Conservation (phyloP, 2,888 invertebrate genomes). For the Melikaiella ostensackeni region DNA sequence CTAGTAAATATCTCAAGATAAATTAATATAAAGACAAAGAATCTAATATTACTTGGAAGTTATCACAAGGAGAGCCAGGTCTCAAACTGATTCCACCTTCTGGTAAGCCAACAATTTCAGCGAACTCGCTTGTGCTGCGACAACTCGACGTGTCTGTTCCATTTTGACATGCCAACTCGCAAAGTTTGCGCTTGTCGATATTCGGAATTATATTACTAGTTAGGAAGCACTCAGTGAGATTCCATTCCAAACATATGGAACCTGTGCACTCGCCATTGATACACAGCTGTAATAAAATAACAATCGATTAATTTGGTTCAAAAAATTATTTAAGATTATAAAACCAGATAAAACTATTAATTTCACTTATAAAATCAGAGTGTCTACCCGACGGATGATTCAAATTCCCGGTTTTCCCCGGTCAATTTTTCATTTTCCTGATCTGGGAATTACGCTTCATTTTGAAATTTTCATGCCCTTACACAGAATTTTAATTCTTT, state of each 20-base stretch:
- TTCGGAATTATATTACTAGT: conserved; percentile 87
- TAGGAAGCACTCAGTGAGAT: conserved; percentile 96
- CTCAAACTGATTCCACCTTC: conserved; percentile 90
- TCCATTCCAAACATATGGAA: conserved; percentile 96
- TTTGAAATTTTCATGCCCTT: too few relatives aligned
- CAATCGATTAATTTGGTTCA: background rate
- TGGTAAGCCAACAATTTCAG: conserved; percentile 85
- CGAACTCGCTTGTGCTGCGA: conserved; percentile 93
- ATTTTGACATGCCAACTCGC: conserved; percentile 98
- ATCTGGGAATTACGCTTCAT: too few relatives aligned
- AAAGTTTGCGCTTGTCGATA: conserved; percentile 90
- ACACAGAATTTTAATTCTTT: too few relatives aligned
- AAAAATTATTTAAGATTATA: background rate
- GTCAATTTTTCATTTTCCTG: too few relatives aligned
- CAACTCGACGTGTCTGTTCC: conserved; percentile 86
- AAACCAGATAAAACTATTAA: background rate
- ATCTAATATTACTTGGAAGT: conserved; percentile 87
- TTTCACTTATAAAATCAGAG: too few relatives aligned
- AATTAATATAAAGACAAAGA: background rate
- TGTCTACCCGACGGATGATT: too few relatives aligned
- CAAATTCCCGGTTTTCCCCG: too few relatives aligned
- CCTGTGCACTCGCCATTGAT: conserved; percentile 95
- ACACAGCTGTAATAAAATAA: conserved; percentile 82
- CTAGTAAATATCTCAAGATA: background rate
- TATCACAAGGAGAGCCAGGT: conserved; percentile 98